Evolutionary conservation across 2,888 invertebrate genomes (phyloP).

Genomic region (Sphinx pinastri): DNA sequence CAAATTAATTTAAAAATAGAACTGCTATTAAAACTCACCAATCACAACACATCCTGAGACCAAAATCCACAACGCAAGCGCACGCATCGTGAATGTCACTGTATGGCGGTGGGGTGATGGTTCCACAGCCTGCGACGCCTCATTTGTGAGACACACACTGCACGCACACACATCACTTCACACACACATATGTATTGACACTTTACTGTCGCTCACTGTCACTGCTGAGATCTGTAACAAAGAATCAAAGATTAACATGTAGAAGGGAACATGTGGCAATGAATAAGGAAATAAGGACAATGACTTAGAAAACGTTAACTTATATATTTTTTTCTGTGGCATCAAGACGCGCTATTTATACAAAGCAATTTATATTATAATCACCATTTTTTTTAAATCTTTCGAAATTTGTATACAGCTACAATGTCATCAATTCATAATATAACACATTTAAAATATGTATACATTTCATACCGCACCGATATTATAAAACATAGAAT

Average conservation of each 20-base stretch:
- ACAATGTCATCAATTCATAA: too few relatives aligned
- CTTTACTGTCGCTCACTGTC: conserved; percentile 36
- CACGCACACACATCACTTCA: conserved; percentile 57
- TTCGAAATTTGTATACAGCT: too few relatives aligned
- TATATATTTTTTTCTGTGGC: too few relatives aligned
- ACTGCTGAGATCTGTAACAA: conserved; percentile 38
- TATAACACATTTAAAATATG: too few relatives aligned
- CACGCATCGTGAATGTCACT: conserved; percentile 64
- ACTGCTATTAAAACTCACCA: conserved; percentile 49
- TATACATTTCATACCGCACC: neutral
- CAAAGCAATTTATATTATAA: too few relatives aligned
- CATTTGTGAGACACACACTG: conserved; percentile 67
- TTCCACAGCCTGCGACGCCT: conserved; percentile 66
- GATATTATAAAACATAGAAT: neutral
- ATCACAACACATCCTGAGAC: conserved; percentile 58
- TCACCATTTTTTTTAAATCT: too few relatives aligned
- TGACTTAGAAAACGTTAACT: too few relatives aligned
- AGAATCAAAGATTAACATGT: conserved; percentile 7
- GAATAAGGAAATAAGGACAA: too few relatives aligned
- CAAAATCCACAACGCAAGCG: conserved; percentile 49
- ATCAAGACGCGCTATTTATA: too few relatives aligned
- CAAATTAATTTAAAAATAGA: neutral
- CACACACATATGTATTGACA: conserved; percentile 40
- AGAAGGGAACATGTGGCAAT: too few relatives aligned
- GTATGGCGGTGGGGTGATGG: conserved; percentile 46